These are phyloP conservation scores for Sminthurides bifidus DNA, from an alignment of 1,140 invertebrate genomes.

Conservation along the genomic window DNA sequence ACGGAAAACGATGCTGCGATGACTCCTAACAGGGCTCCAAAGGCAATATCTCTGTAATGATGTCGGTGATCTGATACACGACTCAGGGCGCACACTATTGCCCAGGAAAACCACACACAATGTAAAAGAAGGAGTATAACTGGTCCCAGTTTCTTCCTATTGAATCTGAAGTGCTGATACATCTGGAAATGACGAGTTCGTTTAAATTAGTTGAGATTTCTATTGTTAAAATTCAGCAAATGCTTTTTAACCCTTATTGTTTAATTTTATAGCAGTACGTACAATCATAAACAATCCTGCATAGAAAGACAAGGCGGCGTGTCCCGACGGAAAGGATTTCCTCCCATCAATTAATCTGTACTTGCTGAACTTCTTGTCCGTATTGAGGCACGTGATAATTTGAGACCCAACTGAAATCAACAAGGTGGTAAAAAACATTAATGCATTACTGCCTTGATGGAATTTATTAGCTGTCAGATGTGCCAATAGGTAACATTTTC, in stretches of 20 bases:
- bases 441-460: not conserved
- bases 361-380: constrained; percentile 6
- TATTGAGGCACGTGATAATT: constrained; percentile 25
- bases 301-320: constrained; percentile 24
- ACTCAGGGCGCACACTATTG: constrained; percentile 20
- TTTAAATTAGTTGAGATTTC: too few relatives aligned
- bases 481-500: not conserved
- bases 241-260: too few relatives aligned
- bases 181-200: too few relatives aligned
- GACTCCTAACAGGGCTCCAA: constrained; percentile 14
- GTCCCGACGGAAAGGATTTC: constrained; percentile 31
- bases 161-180: constrained; percentile 22
- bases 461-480: not conserved
- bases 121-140: constrained; percentile 20
- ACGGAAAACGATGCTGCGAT: constrained; percentile 10
- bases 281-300: constrained; percentile 28
- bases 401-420: constrained; percentile 22
- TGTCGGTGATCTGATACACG: constrained; percentile 24
- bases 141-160: constrained; percentile 11
- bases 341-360: constrained; percentile 23
- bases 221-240: too few relatives aligned
- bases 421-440: not conserved
- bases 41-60: constrained; percentile 21
- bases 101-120: constrained; percentile 21
- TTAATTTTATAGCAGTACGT: not conserved